A percentile compares a stretch with the other conserved stretches of the same genome.
phyloP scores from a whole-genome alignment of 2,113 vertebrate species.

The Laticauda colubrina region DNA sequence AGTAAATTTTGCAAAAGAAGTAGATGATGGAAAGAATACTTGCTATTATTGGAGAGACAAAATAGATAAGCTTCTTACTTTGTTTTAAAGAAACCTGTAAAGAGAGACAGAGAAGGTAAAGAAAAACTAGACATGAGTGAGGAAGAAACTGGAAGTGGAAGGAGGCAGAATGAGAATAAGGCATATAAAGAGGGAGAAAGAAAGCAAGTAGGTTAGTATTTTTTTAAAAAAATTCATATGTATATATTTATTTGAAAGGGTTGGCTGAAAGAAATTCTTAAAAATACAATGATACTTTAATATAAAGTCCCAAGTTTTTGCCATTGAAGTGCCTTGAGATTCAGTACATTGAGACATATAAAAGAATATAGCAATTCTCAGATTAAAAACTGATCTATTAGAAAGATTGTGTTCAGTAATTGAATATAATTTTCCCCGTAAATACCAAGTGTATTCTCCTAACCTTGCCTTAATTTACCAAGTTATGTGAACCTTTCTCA shows the following conservation, averaged over 20 bases:
- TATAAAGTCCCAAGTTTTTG: background rate
- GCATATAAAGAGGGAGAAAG: background rate
- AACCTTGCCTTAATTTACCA: background rate
- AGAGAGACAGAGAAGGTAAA: background rate
- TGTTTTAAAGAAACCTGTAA: constrained; percentile 2
- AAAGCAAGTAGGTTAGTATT: constrained; percentile 1
- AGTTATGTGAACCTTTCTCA: background rate
- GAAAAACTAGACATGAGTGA: background rate
- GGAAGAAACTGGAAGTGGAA: constrained; percentile 1
- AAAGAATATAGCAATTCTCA: background rate
- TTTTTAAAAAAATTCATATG: background rate
- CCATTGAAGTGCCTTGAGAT: background rate
- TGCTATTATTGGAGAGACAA: background rate
- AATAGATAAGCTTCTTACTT: background rate
- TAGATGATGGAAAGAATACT: background rate
- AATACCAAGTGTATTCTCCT: background rate
- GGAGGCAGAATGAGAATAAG: constrained; percentile 15
- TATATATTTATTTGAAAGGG: background rate
- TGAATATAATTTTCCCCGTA: background rate
- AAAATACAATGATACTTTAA: background rate
- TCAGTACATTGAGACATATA: background rate
- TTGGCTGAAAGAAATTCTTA: background rate
- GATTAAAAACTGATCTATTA: background rate
- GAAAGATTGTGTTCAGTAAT: background rate
- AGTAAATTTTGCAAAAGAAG: background rate